phyloP scores from a whole-genome alignment of 2,113 vertebrate genomes.

The Catharus minimus region DNA sequence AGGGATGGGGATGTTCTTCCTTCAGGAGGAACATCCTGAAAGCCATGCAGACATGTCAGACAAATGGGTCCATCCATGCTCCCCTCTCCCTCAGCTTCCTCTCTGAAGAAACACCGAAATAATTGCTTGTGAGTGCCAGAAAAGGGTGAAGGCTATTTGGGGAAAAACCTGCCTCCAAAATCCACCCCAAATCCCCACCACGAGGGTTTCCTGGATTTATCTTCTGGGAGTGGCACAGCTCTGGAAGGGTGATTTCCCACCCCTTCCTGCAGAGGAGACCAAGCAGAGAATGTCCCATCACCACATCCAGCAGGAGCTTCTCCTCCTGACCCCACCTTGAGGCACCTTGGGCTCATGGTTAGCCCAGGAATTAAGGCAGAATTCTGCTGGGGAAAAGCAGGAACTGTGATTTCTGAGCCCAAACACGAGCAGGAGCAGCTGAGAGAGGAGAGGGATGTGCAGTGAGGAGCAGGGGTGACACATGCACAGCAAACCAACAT shows the following conservation, averaged over 20 bases:
- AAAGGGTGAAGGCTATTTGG: not conserved
- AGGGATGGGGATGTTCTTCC: not conserved
- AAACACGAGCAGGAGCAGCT: not conserved
- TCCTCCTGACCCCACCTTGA: not conserved
- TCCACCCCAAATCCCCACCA: fast-evolving
- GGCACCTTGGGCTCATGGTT: not conserved
- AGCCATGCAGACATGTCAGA: not conserved
- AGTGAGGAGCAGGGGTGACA: not conserved
- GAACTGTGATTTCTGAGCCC: not conserved
- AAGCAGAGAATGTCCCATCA: not conserved
- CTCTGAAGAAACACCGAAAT: not conserved
- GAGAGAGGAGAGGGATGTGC: not conserved
- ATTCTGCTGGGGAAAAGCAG: not conserved
- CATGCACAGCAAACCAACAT: conserved; percentile 71
- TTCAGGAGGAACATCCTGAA: not conserved
- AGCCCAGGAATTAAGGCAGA: not conserved
- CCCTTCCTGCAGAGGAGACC: not conserved
- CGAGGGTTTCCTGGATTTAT: not conserved
- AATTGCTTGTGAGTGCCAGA: not conserved
- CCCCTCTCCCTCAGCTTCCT: not conserved
- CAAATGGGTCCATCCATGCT: not conserved
- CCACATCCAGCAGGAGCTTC: not conserved
- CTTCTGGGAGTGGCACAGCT: not conserved
- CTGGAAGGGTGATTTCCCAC: not conserved
- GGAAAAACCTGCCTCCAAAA: not conserved